phyloP scores from a whole-genome alignment of 1,140 invertebrate genomes.

The Aleiodes sp. region DNA sequence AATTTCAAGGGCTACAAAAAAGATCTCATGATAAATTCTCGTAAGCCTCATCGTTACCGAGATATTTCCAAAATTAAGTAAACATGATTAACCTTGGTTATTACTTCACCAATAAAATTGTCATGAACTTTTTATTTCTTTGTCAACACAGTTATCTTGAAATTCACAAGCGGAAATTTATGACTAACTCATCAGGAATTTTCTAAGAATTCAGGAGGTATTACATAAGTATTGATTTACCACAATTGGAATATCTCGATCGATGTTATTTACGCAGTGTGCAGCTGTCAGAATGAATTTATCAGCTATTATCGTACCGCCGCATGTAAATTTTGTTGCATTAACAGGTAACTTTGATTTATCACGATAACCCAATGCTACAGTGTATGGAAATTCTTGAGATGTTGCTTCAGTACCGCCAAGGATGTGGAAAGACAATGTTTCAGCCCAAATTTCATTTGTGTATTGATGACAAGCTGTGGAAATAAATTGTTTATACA shows the following conservation, averaged over 20 bases:
- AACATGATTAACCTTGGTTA: too few species aligned
- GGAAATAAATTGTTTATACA: constrained; percentile 24
- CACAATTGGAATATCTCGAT: constrained; percentile 50
- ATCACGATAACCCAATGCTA: constrained; percentile 51
- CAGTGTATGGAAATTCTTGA: constrained; percentile 56
- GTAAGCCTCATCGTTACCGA: too few species aligned
- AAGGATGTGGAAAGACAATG: constrained; percentile 46
- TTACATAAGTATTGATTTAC: constrained; percentile 36
- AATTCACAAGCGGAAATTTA: too few species aligned
- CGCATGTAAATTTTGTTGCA: constrained; percentile 72
- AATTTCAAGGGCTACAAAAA: too few species aligned
- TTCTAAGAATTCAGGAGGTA: not conserved
- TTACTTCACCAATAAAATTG: too few species aligned
- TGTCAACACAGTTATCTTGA: too few species aligned
- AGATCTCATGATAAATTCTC: too few species aligned
- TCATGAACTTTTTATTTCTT: too few species aligned
- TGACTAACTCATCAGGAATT: too few species aligned
- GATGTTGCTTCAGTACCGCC: constrained; percentile 38
- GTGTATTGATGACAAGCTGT: constrained; percentile 55
- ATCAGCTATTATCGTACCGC: constrained; percentile 80
- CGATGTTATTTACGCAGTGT: constrained; percentile 74
- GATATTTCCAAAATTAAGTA: too few species aligned
- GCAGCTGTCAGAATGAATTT: constrained; percentile 84
- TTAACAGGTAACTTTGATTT: constrained; percentile 23
- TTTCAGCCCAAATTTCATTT: constrained; percentile 41